Percentiles rank a stretch among this genome's conserved stretches.
These are phyloP conservation scores for Acromyrmex echinatior DNA, from an alignment of 1,140 invertebrate species.

Conservation along the genomic window DNA sequence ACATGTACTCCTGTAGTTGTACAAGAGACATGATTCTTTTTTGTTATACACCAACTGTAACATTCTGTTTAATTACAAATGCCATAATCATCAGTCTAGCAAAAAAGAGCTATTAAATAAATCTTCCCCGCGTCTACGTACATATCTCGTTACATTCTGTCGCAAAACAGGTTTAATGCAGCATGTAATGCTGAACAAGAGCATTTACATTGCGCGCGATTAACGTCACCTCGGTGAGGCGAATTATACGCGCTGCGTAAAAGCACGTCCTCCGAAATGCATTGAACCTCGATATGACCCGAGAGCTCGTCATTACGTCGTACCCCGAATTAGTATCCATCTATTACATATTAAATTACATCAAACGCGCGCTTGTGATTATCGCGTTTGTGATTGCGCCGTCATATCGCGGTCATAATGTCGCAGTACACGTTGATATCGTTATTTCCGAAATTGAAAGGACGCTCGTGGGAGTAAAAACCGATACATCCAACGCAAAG, in stretches of 20 bases:
- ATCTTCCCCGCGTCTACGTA: neutral
- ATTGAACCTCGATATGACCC: constrained; percentile 37
- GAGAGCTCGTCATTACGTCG: constrained; percentile 32
- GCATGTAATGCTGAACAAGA: constrained; percentile 33
- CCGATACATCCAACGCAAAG: neutral
- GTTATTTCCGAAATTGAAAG: constrained; percentile 2
- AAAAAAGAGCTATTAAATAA: constrained; percentile 41
- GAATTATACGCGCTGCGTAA: constrained; percentile 43
- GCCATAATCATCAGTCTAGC: neutral
- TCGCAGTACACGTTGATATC: neutral
- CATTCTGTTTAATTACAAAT: constrained; percentile 7
- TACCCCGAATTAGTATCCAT: constrained; percentile 43
- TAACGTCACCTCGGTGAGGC: constrained; percentile 51
- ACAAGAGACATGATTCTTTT: neutral
- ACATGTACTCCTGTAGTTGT: neutral
- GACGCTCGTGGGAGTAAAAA: neutral
- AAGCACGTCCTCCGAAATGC: constrained; percentile 44
- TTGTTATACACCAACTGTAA: neutral
- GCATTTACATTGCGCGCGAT: constrained; percentile 62
- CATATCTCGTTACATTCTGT: neutral
- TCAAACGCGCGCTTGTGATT: constrained; percentile 27
- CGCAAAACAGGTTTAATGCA: constrained; percentile 34
- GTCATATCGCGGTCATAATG: constrained; percentile 21
- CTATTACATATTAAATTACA: constrained; percentile 52
- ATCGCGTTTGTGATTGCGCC: constrained; percentile 15